Percentiles rank a stretch among this genome's conserved stretches.
Conservation (phyloP, 2,113 vertebrate genomes). For the Poecile atricapillus region DNA sequence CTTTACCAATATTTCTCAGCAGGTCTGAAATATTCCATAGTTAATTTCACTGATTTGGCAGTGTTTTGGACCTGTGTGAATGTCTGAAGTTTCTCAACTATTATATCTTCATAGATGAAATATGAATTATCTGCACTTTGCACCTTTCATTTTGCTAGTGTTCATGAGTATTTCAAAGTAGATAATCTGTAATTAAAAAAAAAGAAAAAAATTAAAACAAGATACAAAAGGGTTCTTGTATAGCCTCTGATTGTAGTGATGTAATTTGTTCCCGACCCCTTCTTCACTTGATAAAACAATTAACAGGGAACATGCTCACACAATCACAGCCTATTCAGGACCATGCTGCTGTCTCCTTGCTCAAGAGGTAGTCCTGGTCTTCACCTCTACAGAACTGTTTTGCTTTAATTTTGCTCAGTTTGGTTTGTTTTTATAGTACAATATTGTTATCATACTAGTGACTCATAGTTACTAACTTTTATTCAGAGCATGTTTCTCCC, state of each 20-base stretch:
- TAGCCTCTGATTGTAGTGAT: background rate
- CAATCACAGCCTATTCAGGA: background rate
- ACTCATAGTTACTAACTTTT: background rate
- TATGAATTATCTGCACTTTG: background rate
- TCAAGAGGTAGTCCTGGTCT: background rate
- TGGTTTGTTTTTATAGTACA: background rate
- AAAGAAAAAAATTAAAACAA: background rate
- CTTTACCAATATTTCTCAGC: background rate
- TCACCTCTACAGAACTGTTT: background rate
- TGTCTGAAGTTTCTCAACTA: background rate
- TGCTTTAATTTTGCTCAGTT: background rate
- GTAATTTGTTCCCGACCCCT: background rate
- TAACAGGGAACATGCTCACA: background rate
- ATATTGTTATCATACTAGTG: rapidly evolving
- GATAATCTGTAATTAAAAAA: background rate
- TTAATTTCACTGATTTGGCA: background rate
- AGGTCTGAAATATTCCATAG: background rate
- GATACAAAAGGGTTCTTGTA: background rate
- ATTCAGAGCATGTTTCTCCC: background rate
- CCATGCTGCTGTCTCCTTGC: background rate
- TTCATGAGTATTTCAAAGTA: background rate
- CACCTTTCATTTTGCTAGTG: background rate
- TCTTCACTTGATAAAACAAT: background rate
- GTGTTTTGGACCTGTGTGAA: background rate
- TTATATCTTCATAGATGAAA: background rate